phyloP scores from a whole-genome alignment of 2,797 vertebrate species.

The Hydrophis major region DNA sequence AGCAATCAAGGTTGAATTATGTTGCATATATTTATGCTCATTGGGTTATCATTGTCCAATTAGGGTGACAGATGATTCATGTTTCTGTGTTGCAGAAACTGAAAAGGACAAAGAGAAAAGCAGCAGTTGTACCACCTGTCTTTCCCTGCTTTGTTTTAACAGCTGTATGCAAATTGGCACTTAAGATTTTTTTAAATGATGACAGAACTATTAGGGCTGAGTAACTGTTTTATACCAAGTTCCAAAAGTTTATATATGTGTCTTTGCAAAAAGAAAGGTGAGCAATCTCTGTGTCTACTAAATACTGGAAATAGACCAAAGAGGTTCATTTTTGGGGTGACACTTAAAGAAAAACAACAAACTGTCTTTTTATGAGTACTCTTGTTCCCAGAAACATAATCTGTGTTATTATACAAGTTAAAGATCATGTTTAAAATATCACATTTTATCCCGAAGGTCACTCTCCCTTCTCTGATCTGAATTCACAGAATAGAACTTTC shows the following conservation, averaged over 20 bases:
- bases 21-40: not conserved
- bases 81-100: constrained; percentile 1
- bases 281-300: not conserved
- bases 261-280: not conserved
- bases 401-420: not conserved
- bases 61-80: constrained; percentile 10
- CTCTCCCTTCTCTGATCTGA: not conserved
- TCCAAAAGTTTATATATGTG: not conserved
- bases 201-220: not conserved
- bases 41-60: not conserved
- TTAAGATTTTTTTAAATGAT: constrained; percentile 25
- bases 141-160: constrained; percentile 42
- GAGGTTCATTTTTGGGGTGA: not conserved
- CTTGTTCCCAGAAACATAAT: not conserved
- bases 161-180: constrained; percentile 43
- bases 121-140: constrained; percentile 35
- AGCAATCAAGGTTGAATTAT: not conserved
- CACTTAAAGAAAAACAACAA: not conserved
- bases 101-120: constrained; percentile 27
- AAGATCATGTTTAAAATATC: not conserved
- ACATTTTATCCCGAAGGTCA: not conserved
- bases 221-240: not conserved
- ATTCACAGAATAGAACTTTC: not conserved
- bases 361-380: not conserved
- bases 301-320: not conserved